Evolutionary conservation across 2,113 vertebrate species (phyloP).

Genomic region (Dicentrarchus labrax): DNA sequence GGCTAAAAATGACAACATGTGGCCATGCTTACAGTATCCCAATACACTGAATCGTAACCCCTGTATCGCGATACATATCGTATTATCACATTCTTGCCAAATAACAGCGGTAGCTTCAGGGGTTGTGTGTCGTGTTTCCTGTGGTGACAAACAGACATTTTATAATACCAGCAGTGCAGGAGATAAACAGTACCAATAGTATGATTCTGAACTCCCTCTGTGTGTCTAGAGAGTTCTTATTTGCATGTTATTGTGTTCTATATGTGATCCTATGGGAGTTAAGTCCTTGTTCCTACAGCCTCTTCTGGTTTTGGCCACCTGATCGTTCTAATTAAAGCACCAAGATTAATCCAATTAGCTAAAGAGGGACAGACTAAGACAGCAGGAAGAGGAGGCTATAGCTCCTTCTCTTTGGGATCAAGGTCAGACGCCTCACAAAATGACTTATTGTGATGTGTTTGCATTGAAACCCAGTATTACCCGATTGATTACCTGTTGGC

Average conservation of each 20-base stretch:
- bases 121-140: background rate
- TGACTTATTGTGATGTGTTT: background rate
- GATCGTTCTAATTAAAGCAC: slow-evolving; percentile 79
- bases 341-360: slow-evolving; percentile 79
- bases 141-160: background rate
- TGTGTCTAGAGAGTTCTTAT: background rate
- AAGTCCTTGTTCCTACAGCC: slow-evolving; percentile 52
- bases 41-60: too few relatives aligned
- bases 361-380: slow-evolving; percentile 65
- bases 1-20: too few relatives aligned
- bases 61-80: too few relatives aligned
- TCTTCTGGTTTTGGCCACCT: slow-evolving; percentile 69
- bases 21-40: too few relatives aligned
- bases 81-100: too few relatives aligned
- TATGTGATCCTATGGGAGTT: slow-evolving; percentile 1
- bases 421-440: slow-evolving; percentile 47
- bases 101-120: background rate
- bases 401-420: slow-evolving; percentile 42
- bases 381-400: slow-evolving; percentile 32
- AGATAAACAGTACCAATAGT: background rate
- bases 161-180: background rate
- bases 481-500: background rate
- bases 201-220: background rate
- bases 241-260: background rate
- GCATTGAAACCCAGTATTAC: background rate